A percentile compares a stretch with the other conserved stretches of the same genome.
Evolutionary conservation across 23 tunicate genomes (phyloP).

Genomic region (Ascidia mentula): DNA sequence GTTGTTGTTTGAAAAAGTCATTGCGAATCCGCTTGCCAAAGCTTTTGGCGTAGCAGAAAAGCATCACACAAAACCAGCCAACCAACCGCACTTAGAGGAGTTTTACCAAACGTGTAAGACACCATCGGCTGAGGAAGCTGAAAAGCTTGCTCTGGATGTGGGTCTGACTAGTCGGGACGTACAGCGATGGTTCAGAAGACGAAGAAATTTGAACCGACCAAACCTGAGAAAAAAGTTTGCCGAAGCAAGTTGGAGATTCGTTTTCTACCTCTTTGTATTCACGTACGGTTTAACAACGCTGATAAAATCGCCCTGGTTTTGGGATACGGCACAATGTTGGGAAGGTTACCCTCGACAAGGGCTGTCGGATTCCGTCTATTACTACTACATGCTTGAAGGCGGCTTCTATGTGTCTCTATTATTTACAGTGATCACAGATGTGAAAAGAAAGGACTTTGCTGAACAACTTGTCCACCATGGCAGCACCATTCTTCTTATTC

Average conservation of each 20-base stretch:
- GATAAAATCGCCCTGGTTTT: conserved; percentile 86
- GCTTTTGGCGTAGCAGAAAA: background rate
- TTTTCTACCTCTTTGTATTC: conserved; percentile 72
- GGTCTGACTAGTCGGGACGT: conserved; percentile 31
- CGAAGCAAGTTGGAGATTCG: conserved; percentile 87
- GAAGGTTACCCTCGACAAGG: conserved; percentile 75
- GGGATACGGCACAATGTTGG: conserved; percentile 93
- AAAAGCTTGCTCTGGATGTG: conserved; percentile 25
- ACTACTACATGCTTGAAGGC: conserved; percentile 95
- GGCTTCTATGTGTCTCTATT: conserved; percentile 85
- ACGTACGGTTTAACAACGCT: conserved; percentile 59
- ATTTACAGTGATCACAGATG: conserved; percentile 72
- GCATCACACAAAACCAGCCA: background rate
- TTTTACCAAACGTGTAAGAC: background rate
- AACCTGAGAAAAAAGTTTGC: conserved; percentile 62
- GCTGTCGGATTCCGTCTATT: conserved; percentile 49
- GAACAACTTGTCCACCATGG: conserved; percentile 89
- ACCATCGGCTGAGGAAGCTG: background rate
- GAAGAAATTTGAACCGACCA: conserved; percentile 59
- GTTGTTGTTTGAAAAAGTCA: background rate
- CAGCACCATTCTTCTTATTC: conserved; percentile 76
- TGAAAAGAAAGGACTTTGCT: conserved; percentile 84
- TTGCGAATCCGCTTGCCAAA: background rate
- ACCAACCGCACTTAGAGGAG: background rate
- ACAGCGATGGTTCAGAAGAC: conserved; percentile 73